Percentiles rank a stretch among this genome's conserved stretches.
Conservation (phyloP, 1,140 invertebrate species). For the Bombus confusus region DNA sequence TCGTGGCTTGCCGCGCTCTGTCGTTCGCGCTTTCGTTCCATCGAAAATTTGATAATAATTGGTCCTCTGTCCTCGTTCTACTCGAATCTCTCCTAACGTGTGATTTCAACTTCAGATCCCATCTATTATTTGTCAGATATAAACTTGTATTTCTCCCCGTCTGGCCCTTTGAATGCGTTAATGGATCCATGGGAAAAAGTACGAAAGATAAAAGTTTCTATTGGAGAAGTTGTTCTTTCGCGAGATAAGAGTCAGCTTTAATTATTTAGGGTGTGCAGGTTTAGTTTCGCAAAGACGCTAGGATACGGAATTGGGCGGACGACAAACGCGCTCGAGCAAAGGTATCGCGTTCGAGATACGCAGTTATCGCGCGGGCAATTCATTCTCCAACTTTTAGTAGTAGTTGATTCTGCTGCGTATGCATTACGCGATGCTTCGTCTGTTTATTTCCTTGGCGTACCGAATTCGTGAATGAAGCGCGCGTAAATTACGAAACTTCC, state of each 20-base stretch:
- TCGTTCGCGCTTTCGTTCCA: no score
- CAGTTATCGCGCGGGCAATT: constrained; percentile 69
- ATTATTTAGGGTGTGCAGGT: constrained; percentile 49
- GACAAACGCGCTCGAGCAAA: constrained; percentile 41
- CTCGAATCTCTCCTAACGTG: neutral
- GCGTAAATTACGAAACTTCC: neutral
- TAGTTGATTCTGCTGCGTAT: constrained; percentile 63
- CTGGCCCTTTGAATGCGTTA: no score
- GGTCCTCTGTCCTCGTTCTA: neutral
- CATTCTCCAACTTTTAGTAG: constrained; percentile 66
- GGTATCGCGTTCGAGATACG: constrained; percentile 63
- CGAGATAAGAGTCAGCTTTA: constrained; percentile 48
- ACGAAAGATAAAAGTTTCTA: neutral
- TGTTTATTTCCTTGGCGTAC: constrained; percentile 46
- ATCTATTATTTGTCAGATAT: no score
- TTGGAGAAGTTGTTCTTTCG: constrained; percentile 12
- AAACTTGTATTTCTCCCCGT: no score
- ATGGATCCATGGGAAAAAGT: neutral
- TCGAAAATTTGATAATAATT: neutral
- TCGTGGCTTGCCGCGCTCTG: no score
- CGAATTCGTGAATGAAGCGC: constrained; percentile 7
- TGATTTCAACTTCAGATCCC: neutral
- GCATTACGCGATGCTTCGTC: constrained; percentile 39
- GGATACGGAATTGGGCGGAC: constrained; percentile 30
- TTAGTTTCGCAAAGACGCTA: constrained; percentile 9